phyloP scores from a whole-genome alignment of 2,113 vertebrate species.

The Carassius auratus region DNA sequence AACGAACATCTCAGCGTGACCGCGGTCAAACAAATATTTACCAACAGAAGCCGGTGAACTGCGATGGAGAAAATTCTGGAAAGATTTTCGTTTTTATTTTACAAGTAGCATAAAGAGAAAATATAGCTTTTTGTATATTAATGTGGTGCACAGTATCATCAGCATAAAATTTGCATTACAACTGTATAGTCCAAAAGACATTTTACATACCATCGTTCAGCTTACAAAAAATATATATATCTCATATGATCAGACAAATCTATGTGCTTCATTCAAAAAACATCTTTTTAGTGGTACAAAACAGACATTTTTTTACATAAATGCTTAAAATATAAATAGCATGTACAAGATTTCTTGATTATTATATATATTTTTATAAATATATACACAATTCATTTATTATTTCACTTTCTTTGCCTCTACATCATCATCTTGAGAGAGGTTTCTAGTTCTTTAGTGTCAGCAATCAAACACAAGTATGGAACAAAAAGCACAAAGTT shows the following conservation, averaged over 20 bases:
- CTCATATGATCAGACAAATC: neutral
- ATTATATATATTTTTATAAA: too few species aligned
- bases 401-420: neutral
- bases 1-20: neutral
- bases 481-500: neutral
- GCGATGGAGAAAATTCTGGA: neutral
- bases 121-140: neutral
- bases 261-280: neutral
- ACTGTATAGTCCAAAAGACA: too few species aligned
- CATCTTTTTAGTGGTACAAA: neutral
- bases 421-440: neutral
- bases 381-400: neutral
- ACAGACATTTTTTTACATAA: neutral
- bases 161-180: neutral
- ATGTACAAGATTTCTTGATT: neutral
- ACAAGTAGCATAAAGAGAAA: neutral
- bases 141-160: neutral
- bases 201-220: neutral
- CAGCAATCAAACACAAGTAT: neutral
- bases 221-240: neutral
- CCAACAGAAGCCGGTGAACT: neutral
- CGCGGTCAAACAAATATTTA: conserved; percentile 5
- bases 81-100: neutral
- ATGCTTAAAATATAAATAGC: conserved; percentile 14
- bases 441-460: neutral